These are phyloP conservation scores for Morone chrysops DNA, from an alignment of 2,113 vertebrate species.

Conservation along the genomic window DNA sequence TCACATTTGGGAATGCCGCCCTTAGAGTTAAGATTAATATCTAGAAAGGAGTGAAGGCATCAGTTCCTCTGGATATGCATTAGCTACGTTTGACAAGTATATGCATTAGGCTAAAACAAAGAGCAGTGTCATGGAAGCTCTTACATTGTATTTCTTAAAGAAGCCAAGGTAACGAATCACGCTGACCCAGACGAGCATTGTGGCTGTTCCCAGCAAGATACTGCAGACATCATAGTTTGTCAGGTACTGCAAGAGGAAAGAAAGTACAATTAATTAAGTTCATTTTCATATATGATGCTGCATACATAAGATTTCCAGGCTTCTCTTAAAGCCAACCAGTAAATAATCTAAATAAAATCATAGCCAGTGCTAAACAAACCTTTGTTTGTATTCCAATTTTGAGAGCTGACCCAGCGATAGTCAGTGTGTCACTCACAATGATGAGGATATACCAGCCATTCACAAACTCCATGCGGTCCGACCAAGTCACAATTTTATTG, in stretches of 20 bases:
- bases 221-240: constrained; percentile 94
- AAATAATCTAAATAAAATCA: neutral
- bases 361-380: constrained; percentile 69
- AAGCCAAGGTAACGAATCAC: constrained; percentile 95
- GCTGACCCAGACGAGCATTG: constrained; percentile 94
- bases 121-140: constrained; percentile 41
- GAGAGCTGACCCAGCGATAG: constrained; percentile 89
- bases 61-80: neutral
- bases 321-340: neutral
- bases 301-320: too few relatives aligned
- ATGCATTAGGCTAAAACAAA: neutral
- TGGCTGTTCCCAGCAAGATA: constrained; percentile 93
- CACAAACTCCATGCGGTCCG: constrained; percentile 94
- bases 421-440: constrained; percentile 90
- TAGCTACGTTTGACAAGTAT: neutral
- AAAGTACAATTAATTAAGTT: neutral
- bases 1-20: constrained; percentile 90
- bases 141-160: constrained; percentile 98
- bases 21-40: constrained; percentile 86
- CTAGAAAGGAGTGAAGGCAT: constrained; percentile 59
- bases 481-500: constrained; percentile 87
- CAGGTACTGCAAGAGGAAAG: constrained; percentile 84
- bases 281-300: neutral
- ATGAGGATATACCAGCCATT: constrained; percentile 96
- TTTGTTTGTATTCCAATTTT: constrained; percentile 98